phyloP scores from a whole-genome alignment of 2,888 invertebrate species.

The Sinohyriopsis cumingii region DNA sequence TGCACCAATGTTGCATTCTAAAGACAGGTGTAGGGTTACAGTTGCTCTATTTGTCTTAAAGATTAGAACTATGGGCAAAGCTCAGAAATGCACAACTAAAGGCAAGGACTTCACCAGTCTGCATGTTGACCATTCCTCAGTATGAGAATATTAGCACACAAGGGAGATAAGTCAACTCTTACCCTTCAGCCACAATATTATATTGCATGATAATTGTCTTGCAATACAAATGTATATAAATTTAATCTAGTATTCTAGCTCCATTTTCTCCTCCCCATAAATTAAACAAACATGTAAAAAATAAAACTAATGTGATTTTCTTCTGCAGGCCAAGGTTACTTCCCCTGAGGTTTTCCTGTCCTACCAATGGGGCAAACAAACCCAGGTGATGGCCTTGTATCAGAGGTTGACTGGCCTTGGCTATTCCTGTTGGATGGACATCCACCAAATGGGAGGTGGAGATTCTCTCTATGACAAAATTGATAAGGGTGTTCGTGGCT shows the following conservation, averaged over 20 bases:
- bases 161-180: no score
- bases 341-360: conserved; percentile 64
- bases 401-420: conserved; percentile 54
- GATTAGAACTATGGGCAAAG: no score
- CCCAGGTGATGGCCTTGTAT: conserved; percentile 61
- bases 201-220: no score
- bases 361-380: conserved; percentile 70
- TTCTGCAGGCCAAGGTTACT: conserved; percentile 10
- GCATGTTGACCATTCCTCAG: no score
- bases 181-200: no score
- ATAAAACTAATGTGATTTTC: conserved; percentile 4
- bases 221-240: no score
- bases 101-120: no score
- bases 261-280: not conserved
- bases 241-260: not conserved
- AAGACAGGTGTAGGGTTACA: no score
- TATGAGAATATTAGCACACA: no score
- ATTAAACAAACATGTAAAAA: not conserved
- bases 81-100: no score
- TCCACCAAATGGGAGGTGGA: conserved; percentile 70
- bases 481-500: conserved; percentile 62
- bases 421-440: conserved; percentile 68
- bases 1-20: no score
- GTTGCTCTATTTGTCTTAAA: no score
- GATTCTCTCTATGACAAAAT: conserved; percentile 70